Conservation (phyloP, 2,888 invertebrate genomes). For the Lordiphosa fenestrarum region DNA sequence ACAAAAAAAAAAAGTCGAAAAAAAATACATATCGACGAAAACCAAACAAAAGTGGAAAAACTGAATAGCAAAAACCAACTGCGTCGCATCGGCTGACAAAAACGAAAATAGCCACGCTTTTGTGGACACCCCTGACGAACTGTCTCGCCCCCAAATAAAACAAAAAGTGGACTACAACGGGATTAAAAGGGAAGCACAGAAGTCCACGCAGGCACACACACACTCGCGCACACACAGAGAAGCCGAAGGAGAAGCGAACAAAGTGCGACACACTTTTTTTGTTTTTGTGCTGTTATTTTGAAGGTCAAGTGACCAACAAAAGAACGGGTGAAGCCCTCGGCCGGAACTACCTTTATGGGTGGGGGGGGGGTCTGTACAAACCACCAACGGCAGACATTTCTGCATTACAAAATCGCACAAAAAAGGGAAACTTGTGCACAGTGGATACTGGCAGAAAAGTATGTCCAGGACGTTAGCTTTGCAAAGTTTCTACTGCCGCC, state of each 20-base stretch:
- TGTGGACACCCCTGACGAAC: slow-evolving; percentile 21
- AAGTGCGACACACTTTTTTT: slow-evolving; percentile 54
- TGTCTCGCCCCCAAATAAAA: slow-evolving; percentile 25
- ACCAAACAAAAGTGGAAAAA: slow-evolving; percentile 35
- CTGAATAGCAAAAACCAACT: slow-evolving; percentile 27
- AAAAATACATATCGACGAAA: slow-evolving; percentile 8
- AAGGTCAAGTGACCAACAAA: slow-evolving; percentile 56
- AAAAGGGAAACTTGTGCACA: slow-evolving; percentile 27
- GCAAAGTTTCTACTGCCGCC: too few species aligned
- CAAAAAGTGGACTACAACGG: slow-evolving; percentile 26
- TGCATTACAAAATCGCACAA: slow-evolving; percentile 53
- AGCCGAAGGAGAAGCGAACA: slow-evolving; percentile 32
- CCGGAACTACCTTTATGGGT: slow-evolving; percentile 25
- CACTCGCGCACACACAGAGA: slow-evolving; percentile 12
- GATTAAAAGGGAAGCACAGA: slow-evolving; percentile 27
- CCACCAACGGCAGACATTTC: slow-evolving; percentile 55
- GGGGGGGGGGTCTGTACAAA: background rate
- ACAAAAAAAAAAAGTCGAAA: slow-evolving; percentile 13
- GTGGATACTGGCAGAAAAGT: slow-evolving; percentile 18
- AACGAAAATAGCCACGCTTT: slow-evolving; percentile 16
- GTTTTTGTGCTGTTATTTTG: slow-evolving; percentile 60
- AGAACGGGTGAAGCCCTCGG: slow-evolving; percentile 17
- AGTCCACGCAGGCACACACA: background rate
- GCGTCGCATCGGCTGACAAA: slow-evolving; percentile 24
- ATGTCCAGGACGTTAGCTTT: too few species aligned